Percentiles rank a stretch among this genome's conserved stretches.
Evolutionary conservation across 2,888 invertebrate species (phyloP).

Genomic region (Leptura quadrifasciata): DNA sequence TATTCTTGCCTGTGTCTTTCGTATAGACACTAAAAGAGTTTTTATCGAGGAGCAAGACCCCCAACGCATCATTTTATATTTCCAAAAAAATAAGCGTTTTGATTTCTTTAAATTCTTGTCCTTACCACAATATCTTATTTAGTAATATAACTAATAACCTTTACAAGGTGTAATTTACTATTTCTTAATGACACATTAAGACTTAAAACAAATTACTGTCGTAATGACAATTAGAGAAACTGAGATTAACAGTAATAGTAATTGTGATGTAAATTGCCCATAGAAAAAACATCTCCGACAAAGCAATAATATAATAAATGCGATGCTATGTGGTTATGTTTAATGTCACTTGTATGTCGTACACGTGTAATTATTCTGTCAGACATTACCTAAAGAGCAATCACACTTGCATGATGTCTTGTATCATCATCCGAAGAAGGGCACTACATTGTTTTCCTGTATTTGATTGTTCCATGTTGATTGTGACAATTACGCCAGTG

Average conservation of each 20-base stretch:
- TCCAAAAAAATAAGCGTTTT: too few relatives aligned
- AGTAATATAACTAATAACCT: background rate
- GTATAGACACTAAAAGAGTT: too few relatives aligned
- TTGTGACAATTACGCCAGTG: background rate
- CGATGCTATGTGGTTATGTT: constrained; percentile 36
- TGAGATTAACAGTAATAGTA: constrained; percentile 39
- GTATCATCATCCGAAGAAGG: background rate
- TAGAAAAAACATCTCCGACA: constrained; percentile 43
- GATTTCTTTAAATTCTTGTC: too few relatives aligned
- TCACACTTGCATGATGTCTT: background rate
- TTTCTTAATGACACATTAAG: constrained; percentile 28
- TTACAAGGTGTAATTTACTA: background rate
- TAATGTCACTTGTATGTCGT: constrained; percentile 32
- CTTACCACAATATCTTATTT: background rate
- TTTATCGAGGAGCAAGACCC: too few relatives aligned
- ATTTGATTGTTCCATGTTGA: background rate
- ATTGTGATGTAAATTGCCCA: constrained; percentile 38
- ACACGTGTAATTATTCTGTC: constrained; percentile 24
- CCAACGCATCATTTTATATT: too few relatives aligned
- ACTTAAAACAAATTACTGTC: constrained; percentile 26
- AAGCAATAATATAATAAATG: constrained; percentile 44
- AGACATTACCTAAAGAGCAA: constrained; percentile 16
- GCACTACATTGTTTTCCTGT: background rate
- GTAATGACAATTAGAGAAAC: constrained; percentile 37
- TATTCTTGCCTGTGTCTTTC: too few relatives aligned